A percentile compares a stretch with the other conserved stretches of the same genome.
Evolutionary conservation across 2,888 invertebrate genomes (phyloP).

Genomic region (Ctena decussata): DNA sequence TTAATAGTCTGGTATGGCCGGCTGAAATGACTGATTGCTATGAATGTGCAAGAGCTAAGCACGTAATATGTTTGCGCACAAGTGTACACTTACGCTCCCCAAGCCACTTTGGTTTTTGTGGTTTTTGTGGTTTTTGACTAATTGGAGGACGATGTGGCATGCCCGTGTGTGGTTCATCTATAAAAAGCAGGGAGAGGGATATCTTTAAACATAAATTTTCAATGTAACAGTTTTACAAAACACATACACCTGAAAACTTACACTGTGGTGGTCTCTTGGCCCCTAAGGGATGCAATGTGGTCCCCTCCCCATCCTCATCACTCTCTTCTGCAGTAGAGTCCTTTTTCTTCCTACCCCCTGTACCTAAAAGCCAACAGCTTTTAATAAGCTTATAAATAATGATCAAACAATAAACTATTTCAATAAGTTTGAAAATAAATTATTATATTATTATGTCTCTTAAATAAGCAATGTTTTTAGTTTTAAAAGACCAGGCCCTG

Average conservation of each 20-base stretch:
- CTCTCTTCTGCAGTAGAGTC: slow-evolving; percentile 61
- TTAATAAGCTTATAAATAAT: no score
- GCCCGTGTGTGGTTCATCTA: neutral
- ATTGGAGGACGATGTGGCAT: neutral
- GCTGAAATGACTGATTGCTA: no score
- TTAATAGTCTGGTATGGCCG: no score
- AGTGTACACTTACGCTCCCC: neutral
- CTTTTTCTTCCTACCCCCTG: slow-evolving; percentile 57
- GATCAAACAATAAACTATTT: no score
- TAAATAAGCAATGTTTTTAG: no score
- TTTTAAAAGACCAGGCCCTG: no score
- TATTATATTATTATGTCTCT: no score
- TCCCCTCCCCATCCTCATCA: slow-evolving; percentile 50
- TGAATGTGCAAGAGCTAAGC: no score
- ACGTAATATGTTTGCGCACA: no score
- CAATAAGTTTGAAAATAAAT: no score
- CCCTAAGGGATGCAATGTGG: neutral
- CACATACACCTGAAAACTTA: neutral
- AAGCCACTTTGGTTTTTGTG: neutral
- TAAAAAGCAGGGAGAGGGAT: neutral
- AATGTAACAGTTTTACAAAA: neutral
- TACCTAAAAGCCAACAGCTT: slow-evolving; percentile 29
- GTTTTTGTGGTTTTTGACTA: neutral
- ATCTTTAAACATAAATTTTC: neutral
- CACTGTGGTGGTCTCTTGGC: neutral